phyloP scores from a whole-genome alignment of 2,888 invertebrate genomes.

The Oxyteleia sp. region DNA sequence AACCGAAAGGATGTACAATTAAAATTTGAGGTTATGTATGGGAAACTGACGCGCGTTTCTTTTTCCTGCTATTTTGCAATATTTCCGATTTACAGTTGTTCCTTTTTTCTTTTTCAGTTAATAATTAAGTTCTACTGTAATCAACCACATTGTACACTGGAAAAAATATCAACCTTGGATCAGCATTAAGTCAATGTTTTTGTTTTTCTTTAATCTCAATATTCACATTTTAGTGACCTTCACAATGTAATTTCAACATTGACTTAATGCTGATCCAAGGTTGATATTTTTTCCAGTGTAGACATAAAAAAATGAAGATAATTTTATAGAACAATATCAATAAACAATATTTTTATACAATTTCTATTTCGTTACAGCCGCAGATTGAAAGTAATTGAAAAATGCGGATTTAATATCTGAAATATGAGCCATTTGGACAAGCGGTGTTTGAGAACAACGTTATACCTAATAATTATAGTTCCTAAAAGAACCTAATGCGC shows the following conservation, averaged over 20 bases:
- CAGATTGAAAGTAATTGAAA: slow-evolving; percentile 61
- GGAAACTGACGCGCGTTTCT: not conserved
- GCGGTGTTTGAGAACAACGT: slow-evolving; percentile 61
- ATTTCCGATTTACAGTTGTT: not conserved
- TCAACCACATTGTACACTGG: too few relatives aligned
- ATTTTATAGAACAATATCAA: not conserved
- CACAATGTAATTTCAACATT: too few relatives aligned
- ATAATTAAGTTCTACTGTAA: not conserved
- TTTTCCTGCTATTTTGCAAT: too few relatives aligned
- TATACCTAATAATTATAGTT: slow-evolving; percentile 68
- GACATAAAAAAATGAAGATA: too few relatives aligned
- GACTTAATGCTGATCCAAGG: too few relatives aligned
- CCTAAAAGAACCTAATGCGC: slow-evolving; percentile 64
- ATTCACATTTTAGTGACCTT: too few relatives aligned
- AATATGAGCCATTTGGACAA: slow-evolving; percentile 64
- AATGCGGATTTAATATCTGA: slow-evolving; percentile 51
- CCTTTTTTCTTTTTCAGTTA: not conserved
- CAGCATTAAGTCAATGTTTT: too few relatives aligned
- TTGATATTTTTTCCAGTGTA: too few relatives aligned
- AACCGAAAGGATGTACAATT: not conserved
- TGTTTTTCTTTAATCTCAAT: too few relatives aligned
- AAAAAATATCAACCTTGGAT: too few relatives aligned
- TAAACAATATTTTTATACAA: not conserved
- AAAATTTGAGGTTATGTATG: not conserved
- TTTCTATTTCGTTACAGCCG: not conserved